Conservation (phyloP, 2,797 vertebrate species). For the Chanos chanos region DNA sequence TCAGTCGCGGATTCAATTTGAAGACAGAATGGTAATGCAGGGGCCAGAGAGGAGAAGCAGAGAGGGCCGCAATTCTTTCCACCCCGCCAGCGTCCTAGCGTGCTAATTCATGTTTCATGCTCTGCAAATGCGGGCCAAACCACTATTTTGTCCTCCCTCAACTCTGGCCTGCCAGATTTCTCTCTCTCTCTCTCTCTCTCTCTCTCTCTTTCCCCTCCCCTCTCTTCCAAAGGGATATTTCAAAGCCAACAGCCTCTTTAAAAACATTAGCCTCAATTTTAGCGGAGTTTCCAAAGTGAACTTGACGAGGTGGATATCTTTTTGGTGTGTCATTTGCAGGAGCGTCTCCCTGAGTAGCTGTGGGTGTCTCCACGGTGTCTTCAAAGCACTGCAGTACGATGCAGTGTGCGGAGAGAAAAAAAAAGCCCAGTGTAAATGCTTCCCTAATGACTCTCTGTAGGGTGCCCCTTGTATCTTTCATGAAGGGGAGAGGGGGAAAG, state of each 20-base stretch:
- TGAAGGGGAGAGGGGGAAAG: slow-evolving; percentile 67
- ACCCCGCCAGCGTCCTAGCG: slow-evolving; percentile 56
- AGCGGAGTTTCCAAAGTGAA: slow-evolving; percentile 39
- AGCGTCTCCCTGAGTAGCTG: slow-evolving; percentile 48
- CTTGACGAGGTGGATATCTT: slow-evolving; percentile 39
- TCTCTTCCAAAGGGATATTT: slow-evolving; percentile 39
- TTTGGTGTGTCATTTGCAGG: slow-evolving; percentile 33
- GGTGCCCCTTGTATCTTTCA: slow-evolving; percentile 70
- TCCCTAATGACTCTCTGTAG: slow-evolving; percentile 77
- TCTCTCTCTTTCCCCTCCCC: slow-evolving; percentile 1
- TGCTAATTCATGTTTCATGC: slow-evolving; percentile 69
- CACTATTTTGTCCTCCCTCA: slow-evolving; percentile 40
- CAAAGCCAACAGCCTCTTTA: slow-evolving; percentile 41
- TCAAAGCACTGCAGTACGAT: slow-evolving; percentile 61
- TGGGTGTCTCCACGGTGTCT: slow-evolving; percentile 56
- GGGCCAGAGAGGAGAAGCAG: slow-evolving; percentile 57
- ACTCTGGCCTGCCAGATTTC: slow-evolving; percentile 33
- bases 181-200: slow-evolving; percentile 26
- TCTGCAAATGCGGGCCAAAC: slow-evolving; percentile 54
- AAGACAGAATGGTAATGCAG: slow-evolving; percentile 64
- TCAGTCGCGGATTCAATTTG: slow-evolving; percentile 72
- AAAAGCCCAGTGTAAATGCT: slow-evolving; percentile 61
- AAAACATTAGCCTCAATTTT: slow-evolving; percentile 45
- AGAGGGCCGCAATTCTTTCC: slow-evolving; percentile 60
- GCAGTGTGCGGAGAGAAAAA: slow-evolving; percentile 65